These are phyloP conservation scores for Brenthis daphne DNA, from an alignment of 2,888 invertebrate genomes.

Conservation along the genomic window DNA sequence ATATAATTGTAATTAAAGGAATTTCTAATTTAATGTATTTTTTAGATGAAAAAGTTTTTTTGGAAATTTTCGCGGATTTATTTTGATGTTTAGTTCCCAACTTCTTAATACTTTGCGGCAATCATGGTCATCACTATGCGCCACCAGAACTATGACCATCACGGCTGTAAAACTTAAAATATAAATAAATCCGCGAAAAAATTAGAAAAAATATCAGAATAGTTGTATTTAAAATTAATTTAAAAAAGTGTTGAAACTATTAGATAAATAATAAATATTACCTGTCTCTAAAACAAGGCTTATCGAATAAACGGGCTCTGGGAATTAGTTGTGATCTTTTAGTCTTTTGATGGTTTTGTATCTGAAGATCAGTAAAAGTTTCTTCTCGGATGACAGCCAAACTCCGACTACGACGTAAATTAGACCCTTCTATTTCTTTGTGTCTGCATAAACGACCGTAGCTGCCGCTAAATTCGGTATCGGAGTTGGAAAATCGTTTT, in stretches of 20 bases:
- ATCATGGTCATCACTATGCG: too few species aligned
- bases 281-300: constrained; percentile 88
- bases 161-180: too few species aligned
- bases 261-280: constrained; percentile 53
- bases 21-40: too few species aligned
- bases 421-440: constrained; percentile 76
- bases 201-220: too few species aligned
- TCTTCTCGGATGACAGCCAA: constrained; percentile 90
- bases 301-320: constrained; percentile 89
- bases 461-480: constrained; percentile 74
- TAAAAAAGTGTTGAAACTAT: not conserved
- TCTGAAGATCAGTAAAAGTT: constrained; percentile 86
- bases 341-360: constrained; percentile 83
- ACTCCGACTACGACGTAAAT: constrained; percentile 86
- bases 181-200: too few species aligned
- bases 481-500: constrained; percentile 73
- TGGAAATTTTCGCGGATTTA: too few species aligned
- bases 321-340: constrained; percentile 90
- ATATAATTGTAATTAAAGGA: too few species aligned
- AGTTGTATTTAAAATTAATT: not conserved
- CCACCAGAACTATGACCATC: too few species aligned
- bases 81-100: too few species aligned
- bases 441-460: constrained; percentile 78
- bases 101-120: too few species aligned
- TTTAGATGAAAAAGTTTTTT: too few species aligned